Conservation (phyloP, 2,888 invertebrate species). For the Cephonodes hylas region DNA sequence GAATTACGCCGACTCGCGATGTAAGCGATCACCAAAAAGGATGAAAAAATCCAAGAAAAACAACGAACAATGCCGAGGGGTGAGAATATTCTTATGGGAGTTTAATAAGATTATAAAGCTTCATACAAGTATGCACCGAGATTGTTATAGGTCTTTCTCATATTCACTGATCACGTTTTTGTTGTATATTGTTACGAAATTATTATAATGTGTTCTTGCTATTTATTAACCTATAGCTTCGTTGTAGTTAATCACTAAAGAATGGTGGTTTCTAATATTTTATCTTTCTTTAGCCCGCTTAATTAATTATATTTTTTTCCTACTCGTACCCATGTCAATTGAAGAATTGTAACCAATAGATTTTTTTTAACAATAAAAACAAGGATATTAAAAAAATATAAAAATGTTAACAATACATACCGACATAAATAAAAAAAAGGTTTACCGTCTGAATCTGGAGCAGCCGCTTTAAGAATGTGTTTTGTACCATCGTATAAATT, state of each 20-base stretch:
- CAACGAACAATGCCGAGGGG: conserved; percentile 50
- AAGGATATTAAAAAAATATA: too few species aligned
- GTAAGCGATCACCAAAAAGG: conserved; percentile 67
- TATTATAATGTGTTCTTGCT: not conserved
- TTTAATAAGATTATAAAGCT: conserved; percentile 73
- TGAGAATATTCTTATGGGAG: conserved; percentile 72
- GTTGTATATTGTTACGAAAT: not conserved
- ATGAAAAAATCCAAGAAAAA: conserved; percentile 58
- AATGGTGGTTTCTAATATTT: too few species aligned
- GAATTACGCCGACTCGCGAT: conserved; percentile 70
- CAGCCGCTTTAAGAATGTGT: too few species aligned
- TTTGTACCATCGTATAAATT: too few species aligned
- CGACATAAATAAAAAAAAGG: too few species aligned
- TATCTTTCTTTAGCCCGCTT: too few species aligned
- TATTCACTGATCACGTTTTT: conserved; percentile 1
- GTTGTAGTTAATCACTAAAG: not conserved
- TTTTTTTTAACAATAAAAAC: too few species aligned
- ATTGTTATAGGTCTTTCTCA: not conserved
- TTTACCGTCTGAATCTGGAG: too few species aligned
- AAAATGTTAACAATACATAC: too few species aligned
- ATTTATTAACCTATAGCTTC: not conserved
- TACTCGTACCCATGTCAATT: too few species aligned
- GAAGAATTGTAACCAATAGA: too few species aligned
- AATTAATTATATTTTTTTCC: too few species aligned
- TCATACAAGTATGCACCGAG: conserved; percentile 56